Percentiles rank a stretch among this genome's conserved stretches.
phyloP scores from a whole-genome alignment of 2,113 vertebrate species.

The Microtus montanus region DNA sequence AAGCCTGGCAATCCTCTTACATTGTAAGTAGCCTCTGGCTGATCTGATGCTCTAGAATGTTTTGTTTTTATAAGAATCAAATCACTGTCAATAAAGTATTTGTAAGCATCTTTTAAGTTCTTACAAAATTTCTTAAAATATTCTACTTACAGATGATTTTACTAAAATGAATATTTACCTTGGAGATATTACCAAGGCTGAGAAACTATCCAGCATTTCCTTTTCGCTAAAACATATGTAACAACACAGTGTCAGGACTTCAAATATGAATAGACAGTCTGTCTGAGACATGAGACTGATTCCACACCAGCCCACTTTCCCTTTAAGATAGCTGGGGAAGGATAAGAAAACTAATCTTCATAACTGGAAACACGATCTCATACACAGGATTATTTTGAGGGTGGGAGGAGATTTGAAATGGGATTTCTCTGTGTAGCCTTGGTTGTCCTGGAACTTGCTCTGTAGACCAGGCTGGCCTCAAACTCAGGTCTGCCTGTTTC shows the following conservation, averaged over 20 bases:
- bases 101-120: neutral
- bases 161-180: conserved; percentile 39
- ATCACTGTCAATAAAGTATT: neutral
- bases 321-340: neutral
- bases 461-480: neutral
- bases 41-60: neutral
- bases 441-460: neutral
- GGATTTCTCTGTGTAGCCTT: neutral
- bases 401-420: neutral
- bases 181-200: neutral
- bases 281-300: neutral
- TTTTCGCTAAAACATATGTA: neutral
- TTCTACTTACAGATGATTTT: neutral
- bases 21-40: neutral
- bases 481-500: neutral
- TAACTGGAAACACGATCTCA: neutral
- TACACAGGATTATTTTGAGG: neutral
- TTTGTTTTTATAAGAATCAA: neutral
- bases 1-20: conserved; percentile 7
- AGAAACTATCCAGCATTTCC: neutral
- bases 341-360: neutral
- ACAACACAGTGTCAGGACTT: neutral
- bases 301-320: neutral
- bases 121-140: conserved; percentile 18
- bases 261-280: neutral